phyloP scores from a whole-genome alignment of 2,797 vertebrate species.

The Pangasius mekongensis region DNA sequence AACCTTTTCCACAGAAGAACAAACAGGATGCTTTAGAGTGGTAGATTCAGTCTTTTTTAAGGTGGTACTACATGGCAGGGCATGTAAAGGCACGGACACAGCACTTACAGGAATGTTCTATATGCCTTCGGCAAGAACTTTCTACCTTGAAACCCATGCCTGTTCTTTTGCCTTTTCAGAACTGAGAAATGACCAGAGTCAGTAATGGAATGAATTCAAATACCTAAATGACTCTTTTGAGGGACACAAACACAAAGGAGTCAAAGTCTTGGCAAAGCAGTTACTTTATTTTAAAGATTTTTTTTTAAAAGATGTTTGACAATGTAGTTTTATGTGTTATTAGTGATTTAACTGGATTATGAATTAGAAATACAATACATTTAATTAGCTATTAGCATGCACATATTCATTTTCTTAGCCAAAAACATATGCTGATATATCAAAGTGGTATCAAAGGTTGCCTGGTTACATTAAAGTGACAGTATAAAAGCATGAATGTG shows the following conservation, averaged over 20 bases:
- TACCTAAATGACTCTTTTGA: background rate
- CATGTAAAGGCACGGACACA: too few relatives aligned
- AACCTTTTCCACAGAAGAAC: too few relatives aligned
- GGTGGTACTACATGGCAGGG: too few relatives aligned
- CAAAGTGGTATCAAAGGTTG: background rate
- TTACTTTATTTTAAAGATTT: background rate
- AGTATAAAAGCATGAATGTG: background rate
- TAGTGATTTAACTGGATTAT: background rate
- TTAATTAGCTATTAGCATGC: background rate
- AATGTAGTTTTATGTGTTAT: background rate
- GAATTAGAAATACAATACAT: background rate
- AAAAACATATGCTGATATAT: background rate
- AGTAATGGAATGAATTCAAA: background rate
- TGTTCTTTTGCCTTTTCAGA: background rate
- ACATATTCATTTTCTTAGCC: background rate
- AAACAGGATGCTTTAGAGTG: too few relatives aligned
- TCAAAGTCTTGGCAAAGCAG: background rate
- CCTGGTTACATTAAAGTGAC: background rate
- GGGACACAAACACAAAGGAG: background rate
- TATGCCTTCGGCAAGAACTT: too few relatives aligned
- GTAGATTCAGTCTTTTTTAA: too few relatives aligned
- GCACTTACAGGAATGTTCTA: too few relatives aligned
- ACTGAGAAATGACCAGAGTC: background rate
- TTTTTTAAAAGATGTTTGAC: background rate
- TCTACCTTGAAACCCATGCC: background rate